Conservation (phyloP, 1,140 invertebrate genomes). For the Whitmania pigra region DNA sequence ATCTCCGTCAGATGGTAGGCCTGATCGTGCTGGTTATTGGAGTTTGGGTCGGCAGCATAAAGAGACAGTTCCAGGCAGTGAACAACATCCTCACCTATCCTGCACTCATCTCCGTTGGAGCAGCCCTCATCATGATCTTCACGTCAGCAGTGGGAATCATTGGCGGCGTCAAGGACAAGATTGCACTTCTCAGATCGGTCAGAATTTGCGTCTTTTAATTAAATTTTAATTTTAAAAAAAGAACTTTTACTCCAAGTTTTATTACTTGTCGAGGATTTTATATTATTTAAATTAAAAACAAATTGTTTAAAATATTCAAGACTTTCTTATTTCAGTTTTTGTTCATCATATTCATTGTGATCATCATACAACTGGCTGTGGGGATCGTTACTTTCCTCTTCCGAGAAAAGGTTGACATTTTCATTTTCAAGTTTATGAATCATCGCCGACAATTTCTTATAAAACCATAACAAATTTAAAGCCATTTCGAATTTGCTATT, state of each 20-base stretch:
- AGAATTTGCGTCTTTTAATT: background rate
- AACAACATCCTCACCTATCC: constrained; percentile 20
- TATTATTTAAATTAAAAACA: background rate
- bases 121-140: constrained; percentile 16
- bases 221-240: background rate
- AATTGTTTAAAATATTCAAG: background rate
- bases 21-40: constrained; percentile 18
- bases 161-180: constrained; percentile 21
- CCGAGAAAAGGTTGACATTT: constrained; percentile 18
- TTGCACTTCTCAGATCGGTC: constrained; percentile 19
- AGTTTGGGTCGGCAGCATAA: constrained; percentile 18
- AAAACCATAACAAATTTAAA: no score
- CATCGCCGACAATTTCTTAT: background rate
- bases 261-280: background rate
- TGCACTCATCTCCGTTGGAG: constrained; percentile 15
- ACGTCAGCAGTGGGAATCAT: constrained; percentile 22
- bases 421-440: background rate
- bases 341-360: constrained; percentile 16
- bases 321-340: constrained; percentile 19
- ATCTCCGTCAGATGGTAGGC: constrained; percentile 16
- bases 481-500: no score
- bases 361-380: constrained; percentile 21
- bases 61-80: constrained; percentile 19
- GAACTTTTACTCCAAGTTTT: no score
- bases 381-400: constrained; percentile 23